These are phyloP conservation scores for Eira barbara DNA, from an alignment of 2,113 vertebrate genomes.

Conservation along the genomic window DNA sequence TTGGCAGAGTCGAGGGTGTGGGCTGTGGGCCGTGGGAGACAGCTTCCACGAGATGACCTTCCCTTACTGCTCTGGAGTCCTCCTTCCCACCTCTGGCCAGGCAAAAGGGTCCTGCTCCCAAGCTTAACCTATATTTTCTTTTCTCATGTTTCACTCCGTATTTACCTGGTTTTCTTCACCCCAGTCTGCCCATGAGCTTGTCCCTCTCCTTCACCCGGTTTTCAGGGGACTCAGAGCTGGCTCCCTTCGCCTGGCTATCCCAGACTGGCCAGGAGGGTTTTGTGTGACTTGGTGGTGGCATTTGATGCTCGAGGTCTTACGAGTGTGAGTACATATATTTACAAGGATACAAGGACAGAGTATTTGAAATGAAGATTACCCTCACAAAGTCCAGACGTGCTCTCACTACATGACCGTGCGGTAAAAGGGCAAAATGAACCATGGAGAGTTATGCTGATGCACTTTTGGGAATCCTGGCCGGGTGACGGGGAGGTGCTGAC, in stretches of 20 bases:
- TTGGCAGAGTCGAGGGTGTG: background rate
- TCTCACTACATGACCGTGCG: background rate
- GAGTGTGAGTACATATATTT: background rate
- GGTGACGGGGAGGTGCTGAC: background rate
- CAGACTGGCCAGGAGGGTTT: background rate
- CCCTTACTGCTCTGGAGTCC: background rate
- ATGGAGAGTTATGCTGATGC: too few species aligned
- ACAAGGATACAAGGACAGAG: background rate
- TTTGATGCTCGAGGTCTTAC: background rate
- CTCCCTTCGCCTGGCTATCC: background rate
- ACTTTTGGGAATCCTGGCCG: background rate
- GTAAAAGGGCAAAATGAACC: too few species aligned
- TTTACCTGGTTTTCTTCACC: background rate
- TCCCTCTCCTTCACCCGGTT: background rate
- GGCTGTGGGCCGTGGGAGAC: background rate
- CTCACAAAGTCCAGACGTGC: background rate
- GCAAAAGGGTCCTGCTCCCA: background rate
- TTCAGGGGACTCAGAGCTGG: background rate
- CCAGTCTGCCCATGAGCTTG: background rate
- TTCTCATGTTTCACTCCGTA: background rate
- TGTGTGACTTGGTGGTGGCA: background rate
- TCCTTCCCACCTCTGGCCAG: background rate
- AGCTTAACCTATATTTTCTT: background rate
- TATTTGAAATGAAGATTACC: background rate
- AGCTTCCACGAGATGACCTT: background rate